These are phyloP conservation scores for Sternotherus odoratus DNA, from an alignment of 2,797 vertebrate species.

Conservation along the genomic window DNA sequence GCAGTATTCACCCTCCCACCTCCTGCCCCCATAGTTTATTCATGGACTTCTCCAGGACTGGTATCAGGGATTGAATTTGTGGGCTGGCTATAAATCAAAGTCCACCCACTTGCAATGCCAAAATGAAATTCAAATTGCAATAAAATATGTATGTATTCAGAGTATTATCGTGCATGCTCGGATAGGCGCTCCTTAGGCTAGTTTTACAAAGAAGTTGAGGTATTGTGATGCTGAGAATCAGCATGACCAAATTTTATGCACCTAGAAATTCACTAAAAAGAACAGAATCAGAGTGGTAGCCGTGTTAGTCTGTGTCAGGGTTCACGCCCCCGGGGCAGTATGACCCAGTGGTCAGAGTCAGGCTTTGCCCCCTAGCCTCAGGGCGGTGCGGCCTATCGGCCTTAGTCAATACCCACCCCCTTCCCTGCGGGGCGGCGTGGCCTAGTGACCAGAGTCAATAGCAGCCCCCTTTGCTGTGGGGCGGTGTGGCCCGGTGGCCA, in stretches of 20 bases:
- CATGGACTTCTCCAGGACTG: not conserved
- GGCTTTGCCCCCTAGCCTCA: no score
- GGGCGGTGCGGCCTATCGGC: no score
- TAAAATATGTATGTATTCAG: not conserved
- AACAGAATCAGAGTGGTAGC: no score
- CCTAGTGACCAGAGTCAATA: no score
- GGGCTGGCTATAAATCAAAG: not conserved
- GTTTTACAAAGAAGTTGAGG: not conserved
- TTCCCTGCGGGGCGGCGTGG: no score
- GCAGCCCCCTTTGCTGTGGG: no score
- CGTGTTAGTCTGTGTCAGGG: no score
- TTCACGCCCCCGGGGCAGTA: no score
- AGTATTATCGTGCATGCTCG: not conserved
- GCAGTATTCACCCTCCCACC: accelerated
- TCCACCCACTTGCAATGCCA: not conserved
- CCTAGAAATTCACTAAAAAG: not conserved
- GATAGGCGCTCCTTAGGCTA: not conserved
- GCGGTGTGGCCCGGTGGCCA: no score
- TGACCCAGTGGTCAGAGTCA: no score
- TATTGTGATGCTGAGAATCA: not conserved
- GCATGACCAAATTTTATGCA: not conserved
- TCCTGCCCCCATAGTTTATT: not conserved
- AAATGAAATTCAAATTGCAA: not conserved
- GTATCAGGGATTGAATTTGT: not conserved
- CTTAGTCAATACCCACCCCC: no score